Conservation (phyloP, 2,797 vertebrate genomes). For the Dipus sagitta region DNA sequence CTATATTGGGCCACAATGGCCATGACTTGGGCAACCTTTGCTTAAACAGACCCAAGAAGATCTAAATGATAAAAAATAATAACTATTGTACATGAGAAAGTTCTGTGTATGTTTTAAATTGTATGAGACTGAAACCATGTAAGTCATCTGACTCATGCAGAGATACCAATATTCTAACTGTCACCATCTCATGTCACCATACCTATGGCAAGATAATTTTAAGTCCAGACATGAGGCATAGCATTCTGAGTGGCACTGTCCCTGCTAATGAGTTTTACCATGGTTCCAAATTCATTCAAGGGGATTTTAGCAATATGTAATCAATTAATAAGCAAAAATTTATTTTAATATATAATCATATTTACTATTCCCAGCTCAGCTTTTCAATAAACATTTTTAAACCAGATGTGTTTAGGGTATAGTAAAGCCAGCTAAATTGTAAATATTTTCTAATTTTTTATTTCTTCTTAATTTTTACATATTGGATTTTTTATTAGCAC, state of each 20-base stretch:
- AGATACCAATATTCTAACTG: background rate
- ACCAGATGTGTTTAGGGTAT: background rate
- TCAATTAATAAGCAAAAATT: background rate
- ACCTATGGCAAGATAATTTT: background rate
- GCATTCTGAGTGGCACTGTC: background rate
- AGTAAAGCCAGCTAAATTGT: background rate
- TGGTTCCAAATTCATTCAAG: background rate
- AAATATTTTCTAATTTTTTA: background rate
- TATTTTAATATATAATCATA: background rate
- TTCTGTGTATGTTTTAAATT: background rate
- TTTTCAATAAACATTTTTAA: background rate
- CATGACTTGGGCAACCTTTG: too few species aligned
- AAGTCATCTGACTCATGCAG: background rate
- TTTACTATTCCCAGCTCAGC: background rate
- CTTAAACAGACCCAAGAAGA: background rate
- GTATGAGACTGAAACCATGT: background rate
- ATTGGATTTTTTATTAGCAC: background rate
- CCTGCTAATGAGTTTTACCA: background rate
- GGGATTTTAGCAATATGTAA: slow-evolving; percentile 19
- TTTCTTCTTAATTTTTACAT: too few species aligned
- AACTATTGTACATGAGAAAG: background rate
- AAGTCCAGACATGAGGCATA: background rate
- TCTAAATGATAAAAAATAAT: background rate
- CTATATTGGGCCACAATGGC: too few species aligned
- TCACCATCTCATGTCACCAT: background rate